Base-by-base conservation (phyloP, 1,140 invertebrate genomes). In the Rhopalosiphum maidis region DNA sequence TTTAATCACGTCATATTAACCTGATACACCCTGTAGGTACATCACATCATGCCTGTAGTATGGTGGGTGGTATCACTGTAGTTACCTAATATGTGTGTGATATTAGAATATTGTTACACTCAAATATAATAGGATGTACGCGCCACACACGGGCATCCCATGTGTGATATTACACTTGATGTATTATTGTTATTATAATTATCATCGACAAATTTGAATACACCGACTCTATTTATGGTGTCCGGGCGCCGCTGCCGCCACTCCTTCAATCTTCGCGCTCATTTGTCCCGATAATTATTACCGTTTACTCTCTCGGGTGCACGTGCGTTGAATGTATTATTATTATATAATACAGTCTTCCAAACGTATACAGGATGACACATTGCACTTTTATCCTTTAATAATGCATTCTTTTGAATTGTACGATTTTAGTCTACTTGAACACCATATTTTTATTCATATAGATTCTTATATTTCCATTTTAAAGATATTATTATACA, bases 131-230 rank as follows among this genome's bases (percentile, higher is more conserved):
- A 68, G 15, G 23, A 68, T n/a, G 30, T n/a, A 51, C n/a, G 25
- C n/a, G 30, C 21, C 15, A 5, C 30, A 15, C 15, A 77, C n/a
- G 30, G 5, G 15, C 30, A 30, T 77, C n/a, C 30, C 60, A 77
- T 77, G n/a, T 77, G 30, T 35, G 30, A 77, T 77, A 77, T 30
- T n/a, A 77, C 15, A n/a, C 5, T 77, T 4, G 30, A 77, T 5
- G n/a, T 77, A 35, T 77, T 77, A 77, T 77, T 77, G 60, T 77
- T 77, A 77, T 35, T 77, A n/a, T n/a, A 77, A 77, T 30, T n/a
- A 77, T 77, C 60, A 77, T n/a, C n/a, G 60, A 77, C 60, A n/a
- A n/a, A 77, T n/a, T 77, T 77, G 30, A 77, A 77, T 77, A 77
- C 60, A 77, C 60, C 30, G 60, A 35, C 15, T 68, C 60, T 77